A percentile compares a stretch with the other conserved stretches of the same genome.
These are phyloP conservation scores for Bembecia ichneumoniformis DNA, from an alignment of 2,888 invertebrate genomes.

Conservation along the genomic window DNA sequence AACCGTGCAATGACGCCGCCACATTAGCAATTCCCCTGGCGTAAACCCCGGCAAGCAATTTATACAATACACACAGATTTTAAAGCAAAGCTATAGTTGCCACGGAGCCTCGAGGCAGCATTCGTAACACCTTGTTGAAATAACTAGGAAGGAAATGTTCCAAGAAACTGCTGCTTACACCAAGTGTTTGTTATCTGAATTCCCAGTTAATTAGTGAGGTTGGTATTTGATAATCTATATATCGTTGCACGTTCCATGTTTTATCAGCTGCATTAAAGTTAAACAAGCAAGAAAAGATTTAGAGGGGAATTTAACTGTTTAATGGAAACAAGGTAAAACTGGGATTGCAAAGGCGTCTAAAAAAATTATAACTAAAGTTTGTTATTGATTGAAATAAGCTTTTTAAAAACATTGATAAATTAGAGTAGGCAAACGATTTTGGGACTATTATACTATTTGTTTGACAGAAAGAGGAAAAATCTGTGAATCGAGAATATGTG, in stretches of 20 bases:
- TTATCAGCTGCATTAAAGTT: background rate
- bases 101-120: constrained; percentile 32
- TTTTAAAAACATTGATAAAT: too few species aligned
- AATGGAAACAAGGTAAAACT: too few species aligned
- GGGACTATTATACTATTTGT: too few species aligned
- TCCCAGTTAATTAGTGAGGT: background rate
- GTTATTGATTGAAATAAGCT: too few species aligned
- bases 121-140: constrained; percentile 38
- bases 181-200: background rate
- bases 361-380: too few species aligned
- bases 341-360: too few species aligned
- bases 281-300: background rate
- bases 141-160: constrained; percentile 22
- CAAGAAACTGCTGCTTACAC: background rate
- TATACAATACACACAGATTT: constrained; percentile 29
- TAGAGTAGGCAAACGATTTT: too few species aligned
- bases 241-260: background rate
- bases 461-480: too few species aligned
- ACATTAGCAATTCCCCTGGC: constrained; percentile 35
- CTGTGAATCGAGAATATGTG: too few species aligned
- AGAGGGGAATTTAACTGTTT: background rate
- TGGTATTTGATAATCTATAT: background rate
- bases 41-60: constrained; percentile 39
- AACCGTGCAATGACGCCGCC: constrained; percentile 24
- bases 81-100: constrained; percentile 35